phyloP scores from a whole-genome alignment of 1,140 invertebrate species.

The Telenomus remus region DNA sequence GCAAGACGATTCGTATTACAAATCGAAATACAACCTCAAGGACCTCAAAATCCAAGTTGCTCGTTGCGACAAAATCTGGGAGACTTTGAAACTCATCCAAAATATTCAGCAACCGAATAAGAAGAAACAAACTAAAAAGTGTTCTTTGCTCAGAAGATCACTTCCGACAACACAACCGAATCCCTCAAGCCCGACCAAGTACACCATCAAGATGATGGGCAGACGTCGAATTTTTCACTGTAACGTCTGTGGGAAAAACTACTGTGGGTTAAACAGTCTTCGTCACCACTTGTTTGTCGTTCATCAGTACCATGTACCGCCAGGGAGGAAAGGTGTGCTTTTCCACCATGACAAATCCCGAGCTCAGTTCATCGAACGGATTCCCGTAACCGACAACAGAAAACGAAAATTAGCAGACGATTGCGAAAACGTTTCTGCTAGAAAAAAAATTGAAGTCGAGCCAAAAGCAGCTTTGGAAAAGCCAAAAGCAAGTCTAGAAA shows the following conservation, averaged over 20 bases:
- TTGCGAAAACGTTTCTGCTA: too few relatives aligned
- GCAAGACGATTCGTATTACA: conserved; percentile 37
- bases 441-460: not conserved
- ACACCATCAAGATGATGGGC: conserved; percentile 47
- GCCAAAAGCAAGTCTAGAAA: too few relatives aligned
- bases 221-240: conserved; percentile 64
- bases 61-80: conserved; percentile 71
- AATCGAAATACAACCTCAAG: conserved; percentile 57
- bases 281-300: conserved; percentile 60
- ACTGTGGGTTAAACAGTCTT: conserved; percentile 54
- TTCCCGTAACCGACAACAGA: too few relatives aligned
- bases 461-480: not conserved
- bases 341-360: too few relatives aligned
- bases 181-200: conserved; percentile 10
- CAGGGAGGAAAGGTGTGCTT: not conserved
- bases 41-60: conserved; percentile 61
- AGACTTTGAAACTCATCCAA: conserved; percentile 68
- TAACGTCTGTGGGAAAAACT: conserved; percentile 63
- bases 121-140: conserved; percentile 1
- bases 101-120: conserved; percentile 45
- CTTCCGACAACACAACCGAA: not conserved
- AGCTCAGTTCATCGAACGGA: too few relatives aligned
- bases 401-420: too few relatives aligned
- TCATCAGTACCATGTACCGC: conserved; percentile 61
- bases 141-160: not conserved